phyloP scores from a whole-genome alignment of 2,888 invertebrate species.

The Lasius fuliginosus region DNA sequence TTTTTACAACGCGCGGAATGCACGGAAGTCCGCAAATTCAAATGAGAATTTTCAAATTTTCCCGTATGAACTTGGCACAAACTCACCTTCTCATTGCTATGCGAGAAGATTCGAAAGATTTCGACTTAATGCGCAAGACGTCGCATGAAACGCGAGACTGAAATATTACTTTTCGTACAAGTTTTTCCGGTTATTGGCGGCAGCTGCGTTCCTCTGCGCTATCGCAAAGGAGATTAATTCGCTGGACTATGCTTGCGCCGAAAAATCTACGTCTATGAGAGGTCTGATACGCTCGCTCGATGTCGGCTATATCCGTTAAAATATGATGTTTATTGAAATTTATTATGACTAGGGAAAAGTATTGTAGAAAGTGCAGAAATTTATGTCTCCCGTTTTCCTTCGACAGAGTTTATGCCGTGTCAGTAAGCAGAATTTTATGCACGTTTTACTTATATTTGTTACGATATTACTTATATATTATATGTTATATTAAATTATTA shows the following conservation, averaged over 20 bases:
- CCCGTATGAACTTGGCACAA: not conserved
- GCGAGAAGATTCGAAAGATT: conserved; percentile 10
- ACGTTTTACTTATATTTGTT: conserved; percentile 2
- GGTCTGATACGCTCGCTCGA: not conserved
- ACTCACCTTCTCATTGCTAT: conserved; percentile 10
- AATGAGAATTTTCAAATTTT: conserved; percentile 34
- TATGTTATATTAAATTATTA: not conserved
- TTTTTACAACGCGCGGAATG: conserved; percentile 1
- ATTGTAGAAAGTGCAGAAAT: conserved; percentile 11
- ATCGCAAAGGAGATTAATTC: conserved; percentile 42
- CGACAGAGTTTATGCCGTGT: not conserved
- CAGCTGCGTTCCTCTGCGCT: conserved; percentile 36
- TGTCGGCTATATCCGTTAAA: conserved; percentile 17
- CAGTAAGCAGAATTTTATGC: not conserved
- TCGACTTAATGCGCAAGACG: conserved; percentile 21
- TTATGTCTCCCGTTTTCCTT: conserved; percentile 9
- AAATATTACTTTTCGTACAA: conserved; percentile 34
- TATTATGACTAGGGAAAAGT: not conserved
- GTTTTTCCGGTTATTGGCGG: conserved; percentile 14
- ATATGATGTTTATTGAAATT: conserved; percentile 36
- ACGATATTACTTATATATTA: not conserved
- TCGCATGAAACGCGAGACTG: conserved; percentile 9
- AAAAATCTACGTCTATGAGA: conserved; percentile 22
- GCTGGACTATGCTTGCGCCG: not conserved
- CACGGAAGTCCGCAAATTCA: conserved; percentile 16